Conservation (phyloP, 2,797 vertebrate genomes). For the Chelonia mydas region DNA sequence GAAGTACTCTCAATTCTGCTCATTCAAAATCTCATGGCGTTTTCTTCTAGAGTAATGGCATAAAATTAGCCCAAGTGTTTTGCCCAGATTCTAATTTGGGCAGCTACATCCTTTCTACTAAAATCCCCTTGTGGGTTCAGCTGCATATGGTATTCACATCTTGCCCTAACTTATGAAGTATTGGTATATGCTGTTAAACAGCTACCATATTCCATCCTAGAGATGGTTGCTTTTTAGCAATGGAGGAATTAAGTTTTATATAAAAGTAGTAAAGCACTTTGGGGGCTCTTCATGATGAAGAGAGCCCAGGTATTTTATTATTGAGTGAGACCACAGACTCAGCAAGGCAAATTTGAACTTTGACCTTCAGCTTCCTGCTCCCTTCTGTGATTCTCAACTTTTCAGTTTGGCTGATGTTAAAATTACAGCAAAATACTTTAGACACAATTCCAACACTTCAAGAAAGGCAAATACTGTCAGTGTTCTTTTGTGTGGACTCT, state of each 20-base stretch:
- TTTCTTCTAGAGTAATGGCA: background rate
- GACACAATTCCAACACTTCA: background rate
- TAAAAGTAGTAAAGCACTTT: background rate
- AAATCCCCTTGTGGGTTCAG: background rate
- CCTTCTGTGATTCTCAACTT: background rate
- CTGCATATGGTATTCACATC: background rate
- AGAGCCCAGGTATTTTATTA: background rate
- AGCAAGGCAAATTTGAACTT: background rate
- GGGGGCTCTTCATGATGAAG: background rate
- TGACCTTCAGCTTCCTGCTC: background rate
- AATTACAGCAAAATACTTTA: background rate
- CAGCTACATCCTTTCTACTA: background rate
- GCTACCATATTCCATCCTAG: background rate
- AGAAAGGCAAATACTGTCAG: background rate
- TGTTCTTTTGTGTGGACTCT: background rate
- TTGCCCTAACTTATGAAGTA: background rate
- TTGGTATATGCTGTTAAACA: background rate
- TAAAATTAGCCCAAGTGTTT: background rate
- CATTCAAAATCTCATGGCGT: background rate
- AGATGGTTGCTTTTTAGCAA: background rate
- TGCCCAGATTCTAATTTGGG: background rate
- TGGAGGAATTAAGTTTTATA: background rate
- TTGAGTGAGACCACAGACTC: background rate
- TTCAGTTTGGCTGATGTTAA: background rate
- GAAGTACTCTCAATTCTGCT: background rate